phyloP scores from a whole-genome alignment of 2,113 vertebrate genomes.

The Poeciliopsis prolifica region DNA sequence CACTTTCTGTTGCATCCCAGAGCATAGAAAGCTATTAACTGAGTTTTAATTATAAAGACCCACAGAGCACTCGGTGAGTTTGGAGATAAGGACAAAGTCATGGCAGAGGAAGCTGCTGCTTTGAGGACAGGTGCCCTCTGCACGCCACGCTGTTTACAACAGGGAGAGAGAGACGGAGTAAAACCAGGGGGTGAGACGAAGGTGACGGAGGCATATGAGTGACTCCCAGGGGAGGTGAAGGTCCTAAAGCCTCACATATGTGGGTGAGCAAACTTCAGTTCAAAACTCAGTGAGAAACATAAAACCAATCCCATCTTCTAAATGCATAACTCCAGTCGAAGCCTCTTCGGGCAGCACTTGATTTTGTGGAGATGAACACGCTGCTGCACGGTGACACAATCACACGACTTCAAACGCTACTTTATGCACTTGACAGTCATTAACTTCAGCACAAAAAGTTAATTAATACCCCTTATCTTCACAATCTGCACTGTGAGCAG shows the following conservation, averaged over 20 bases:
- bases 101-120: slow-evolving; percentile 45
- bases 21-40: slow-evolving; percentile 8
- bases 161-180: not conserved
- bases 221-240: slow-evolving; percentile 37
- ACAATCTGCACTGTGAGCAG: not conserved
- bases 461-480: slow-evolving; percentile 24
- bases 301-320: not conserved
- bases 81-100: slow-evolving; percentile 41
- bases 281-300: not conserved
- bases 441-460: slow-evolving; percentile 8
- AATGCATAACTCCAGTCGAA: not conserved
- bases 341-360: slow-evolving; percentile 3
- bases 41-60: slow-evolving; percentile 11
- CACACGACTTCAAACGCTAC: not conserved
- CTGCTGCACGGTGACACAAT: slow-evolving; percentile 7
- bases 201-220: slow-evolving; percentile 34
- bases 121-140: slow-evolving; percentile 56
- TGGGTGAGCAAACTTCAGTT: slow-evolving; percentile 11
- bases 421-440: not conserved
- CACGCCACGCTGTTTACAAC: slow-evolving; percentile 22
- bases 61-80: not conserved
- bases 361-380: not conserved
- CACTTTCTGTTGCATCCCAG: slow-evolving; percentile 8
- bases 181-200: not conserved
- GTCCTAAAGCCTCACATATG: slow-evolving; percentile 30